Conservation (phyloP, 2,797 vertebrate genomes). For the Danio tinwini region DNA sequence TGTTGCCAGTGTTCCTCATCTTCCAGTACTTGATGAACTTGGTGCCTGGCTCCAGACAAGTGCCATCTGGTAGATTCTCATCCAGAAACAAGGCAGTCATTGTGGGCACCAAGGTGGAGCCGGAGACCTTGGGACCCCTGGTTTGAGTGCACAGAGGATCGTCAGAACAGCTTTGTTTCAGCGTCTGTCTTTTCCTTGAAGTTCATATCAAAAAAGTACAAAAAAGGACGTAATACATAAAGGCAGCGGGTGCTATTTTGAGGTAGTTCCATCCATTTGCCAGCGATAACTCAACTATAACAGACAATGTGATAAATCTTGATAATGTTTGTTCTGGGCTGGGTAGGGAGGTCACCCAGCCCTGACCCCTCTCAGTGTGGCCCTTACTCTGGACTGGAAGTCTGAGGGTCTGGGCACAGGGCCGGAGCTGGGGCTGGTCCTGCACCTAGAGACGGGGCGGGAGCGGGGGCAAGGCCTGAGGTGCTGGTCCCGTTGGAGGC, state of each 20-base stretch:
- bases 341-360: constrained; percentile 62
- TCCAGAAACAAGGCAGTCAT: constrained; percentile 97
- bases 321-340: constrained; percentile 63
- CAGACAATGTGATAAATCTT: constrained; percentile 65
- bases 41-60: constrained; percentile 90
- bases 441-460: constrained; percentile 66
- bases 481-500: constrained; percentile 79
- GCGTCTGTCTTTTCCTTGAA: constrained; percentile 74
- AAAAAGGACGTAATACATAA: constrained; percentile 65
- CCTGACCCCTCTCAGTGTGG: constrained; percentile 64
- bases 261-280: constrained; percentile 86
- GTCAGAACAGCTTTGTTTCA: constrained; percentile 65
- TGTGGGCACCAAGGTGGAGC: constrained; percentile 88
- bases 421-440: constrained; percentile 75
- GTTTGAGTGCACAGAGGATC: constrained; percentile 70
- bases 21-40: constrained; percentile 98
- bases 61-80: constrained; percentile 98
- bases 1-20: constrained; percentile 95
- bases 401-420: constrained; percentile 85
- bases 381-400: constrained; percentile 89
- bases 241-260: constrained; percentile 81
- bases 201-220: constrained; percentile 76
- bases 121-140: constrained; percentile 88
- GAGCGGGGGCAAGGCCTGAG: constrained; percentile 71
- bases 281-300: constrained; percentile 77